phyloP scores from a whole-genome alignment of 2,888 invertebrate species.

The Melitaea athalia region DNA sequence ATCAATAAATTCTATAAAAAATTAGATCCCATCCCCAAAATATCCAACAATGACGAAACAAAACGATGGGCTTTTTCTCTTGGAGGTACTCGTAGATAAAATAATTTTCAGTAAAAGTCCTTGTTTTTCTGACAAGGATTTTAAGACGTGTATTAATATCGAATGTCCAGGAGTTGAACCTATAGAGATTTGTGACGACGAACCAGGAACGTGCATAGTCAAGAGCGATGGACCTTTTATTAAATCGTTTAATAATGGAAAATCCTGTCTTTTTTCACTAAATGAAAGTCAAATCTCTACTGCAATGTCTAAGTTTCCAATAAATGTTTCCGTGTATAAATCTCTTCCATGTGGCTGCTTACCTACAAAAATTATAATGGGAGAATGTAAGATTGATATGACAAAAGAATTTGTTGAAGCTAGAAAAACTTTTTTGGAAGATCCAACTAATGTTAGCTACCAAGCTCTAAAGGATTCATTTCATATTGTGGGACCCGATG shows the following conservation, averaged over 20 bases:
- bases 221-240: constrained; percentile 67
- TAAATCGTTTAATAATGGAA: constrained; percentile 83
- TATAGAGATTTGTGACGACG: constrained; percentile 84
- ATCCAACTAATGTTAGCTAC: constrained; percentile 74
- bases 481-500: constrained; percentile 75
- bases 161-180: constrained; percentile 82
- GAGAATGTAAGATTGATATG: constrained; percentile 81
- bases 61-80: constrained; percentile 83
- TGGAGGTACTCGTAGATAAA: constrained; percentile 85
- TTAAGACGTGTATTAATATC: constrained; percentile 84
- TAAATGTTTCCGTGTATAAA: constrained; percentile 82
- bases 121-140: constrained; percentile 71
- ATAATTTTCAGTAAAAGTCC: constrained; percentile 67
- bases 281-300: constrained; percentile 77
- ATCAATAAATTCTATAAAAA: constrained; percentile 48
- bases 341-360: constrained; percentile 83
- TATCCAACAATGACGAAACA: constrained; percentile 62
- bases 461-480: constrained; percentile 84
- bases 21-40: constrained; percentile 60
- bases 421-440: constrained; percentile 71
- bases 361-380: constrained; percentile 84
- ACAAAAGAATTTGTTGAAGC: constrained; percentile 83
- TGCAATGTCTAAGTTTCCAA: constrained; percentile 80
- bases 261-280: constrained; percentile 86
- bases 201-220: constrained; percentile 65